These are phyloP conservation scores for Labeo catla DNA, from an alignment of 2,113 vertebrate species.

Conservation along the genomic window DNA sequence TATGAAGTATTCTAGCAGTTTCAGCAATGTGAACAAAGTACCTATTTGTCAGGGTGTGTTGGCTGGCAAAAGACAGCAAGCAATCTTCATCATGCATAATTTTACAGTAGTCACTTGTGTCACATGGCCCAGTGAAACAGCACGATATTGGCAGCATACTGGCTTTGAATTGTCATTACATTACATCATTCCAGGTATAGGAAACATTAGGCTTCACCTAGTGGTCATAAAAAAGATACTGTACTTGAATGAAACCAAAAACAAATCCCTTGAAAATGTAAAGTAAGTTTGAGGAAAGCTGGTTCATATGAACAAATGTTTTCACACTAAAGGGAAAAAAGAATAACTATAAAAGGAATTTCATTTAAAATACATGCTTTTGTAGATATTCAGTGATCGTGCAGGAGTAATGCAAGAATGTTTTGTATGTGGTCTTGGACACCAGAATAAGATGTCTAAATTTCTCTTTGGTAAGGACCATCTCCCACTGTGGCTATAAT, in stretches of 20 bases:
- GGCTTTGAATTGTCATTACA: neutral
- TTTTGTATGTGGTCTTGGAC: neutral
- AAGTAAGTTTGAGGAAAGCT: neutral
- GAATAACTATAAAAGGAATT: too few relatives aligned
- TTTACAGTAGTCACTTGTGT: neutral
- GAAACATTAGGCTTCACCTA: too few relatives aligned
- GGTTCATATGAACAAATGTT: neutral
- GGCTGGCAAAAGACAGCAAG: neutral
- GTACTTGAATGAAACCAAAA: neutral
- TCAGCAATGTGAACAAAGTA: neutral
- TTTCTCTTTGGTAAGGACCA: slow-evolving; percentile 1
- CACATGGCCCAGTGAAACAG: neutral
- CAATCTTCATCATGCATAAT: neutral
- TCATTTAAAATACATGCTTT: neutral
- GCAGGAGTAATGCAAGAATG: neutral
- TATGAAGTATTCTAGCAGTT: neutral
- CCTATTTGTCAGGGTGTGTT: neutral
- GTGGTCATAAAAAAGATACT: neutral
- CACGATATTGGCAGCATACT: neutral
- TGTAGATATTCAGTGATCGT: neutral
- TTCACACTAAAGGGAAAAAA: neutral
- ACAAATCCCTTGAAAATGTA: neutral
- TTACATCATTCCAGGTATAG: neutral
- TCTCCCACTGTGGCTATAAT: neutral
- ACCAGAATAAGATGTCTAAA: slow-evolving; percentile 24